Evolutionary conservation across 1,140 invertebrate genomes (phyloP), one percentile per base, ranked within the genome.

Genomic region (Hycleus phaleratus): DNA sequence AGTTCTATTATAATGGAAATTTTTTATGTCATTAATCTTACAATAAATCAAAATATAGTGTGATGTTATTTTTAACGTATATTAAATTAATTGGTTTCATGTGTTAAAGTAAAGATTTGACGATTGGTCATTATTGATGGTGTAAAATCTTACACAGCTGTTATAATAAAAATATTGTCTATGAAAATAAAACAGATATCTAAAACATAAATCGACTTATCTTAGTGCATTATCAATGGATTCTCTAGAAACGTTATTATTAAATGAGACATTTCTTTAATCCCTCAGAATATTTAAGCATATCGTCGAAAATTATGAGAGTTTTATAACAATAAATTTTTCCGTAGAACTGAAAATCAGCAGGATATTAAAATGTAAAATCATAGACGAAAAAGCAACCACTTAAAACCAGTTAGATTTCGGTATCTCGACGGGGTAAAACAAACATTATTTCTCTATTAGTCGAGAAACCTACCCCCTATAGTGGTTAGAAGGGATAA

Each of bases 391-490:
- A 32, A 32, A 53, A 53, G 51, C 43, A 53, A 46, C 51, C 51
- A 53, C 51, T 53, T 53, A 53, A 10, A 45, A 53, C 50, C 26
- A 53, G n/a, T 53, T 45, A 38, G 42, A 53, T 46, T 25, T 46
- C 25, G 50, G 50, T 52, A 52, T 51, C 50, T 26, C 50, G 18
- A 6, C 50, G 18, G 42, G 50, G 42, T 53, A 45, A 53, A 53
- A 32, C 32, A 32, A 32, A 53, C 46, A 53, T 53, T 52, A 52
- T 53, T 53, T 53, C 51, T 53, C 51, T 53, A 53, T 53, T 53
- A 53, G 51, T 53, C 42, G 26, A 53, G 7, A 45, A 53, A 53
- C 10, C 6, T 45, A 46, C 25, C 51, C 11, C 51, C 51, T 45
- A 45, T 26, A 9, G 51, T 7, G 51, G 26, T 11, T 32, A 3